Conservation (phyloP, 1,140 invertebrate genomes). For the Drosophila persimilis region DNA sequence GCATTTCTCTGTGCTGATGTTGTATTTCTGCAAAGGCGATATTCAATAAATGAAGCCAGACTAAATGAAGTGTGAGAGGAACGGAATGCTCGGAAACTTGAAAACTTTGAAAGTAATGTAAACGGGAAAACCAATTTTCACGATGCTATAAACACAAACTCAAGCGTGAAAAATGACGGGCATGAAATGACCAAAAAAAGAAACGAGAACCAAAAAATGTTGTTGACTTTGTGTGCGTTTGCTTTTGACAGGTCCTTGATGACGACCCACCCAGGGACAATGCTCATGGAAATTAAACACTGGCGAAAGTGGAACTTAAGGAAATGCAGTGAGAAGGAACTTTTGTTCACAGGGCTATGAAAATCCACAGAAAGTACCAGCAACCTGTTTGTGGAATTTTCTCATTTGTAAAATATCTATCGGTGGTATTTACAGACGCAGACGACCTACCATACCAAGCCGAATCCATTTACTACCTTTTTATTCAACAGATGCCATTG, state of each 20-base stretch:
- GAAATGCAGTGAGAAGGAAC: too few species aligned
- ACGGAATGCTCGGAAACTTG: constrained; percentile 12
- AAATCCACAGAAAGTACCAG: too few species aligned
- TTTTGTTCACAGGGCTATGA: too few species aligned
- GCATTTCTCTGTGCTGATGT: constrained; percentile 88
- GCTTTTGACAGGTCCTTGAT: constrained; percentile 46
- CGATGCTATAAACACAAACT: constrained; percentile 61
- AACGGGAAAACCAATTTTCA: constrained; percentile 63
- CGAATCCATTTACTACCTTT: too few species aligned
- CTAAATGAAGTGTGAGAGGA: constrained; percentile 34
- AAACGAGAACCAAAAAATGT: constrained; percentile 30
- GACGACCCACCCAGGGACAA: constrained; percentile 13
- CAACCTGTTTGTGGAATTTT: too few species aligned
- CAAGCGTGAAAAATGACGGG: constrained; percentile 72
- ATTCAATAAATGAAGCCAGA: constrained; percentile 37
- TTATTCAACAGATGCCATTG: too few species aligned
- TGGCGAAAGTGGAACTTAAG: too few species aligned
- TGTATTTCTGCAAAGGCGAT: constrained; percentile 86
- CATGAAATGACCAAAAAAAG: constrained; percentile 78
- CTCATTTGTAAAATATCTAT: too few species aligned
- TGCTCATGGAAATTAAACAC: too few species aligned
- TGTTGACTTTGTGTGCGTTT: constrained; percentile 24
- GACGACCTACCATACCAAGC: too few species aligned
- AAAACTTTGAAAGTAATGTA: constrained; percentile 36
- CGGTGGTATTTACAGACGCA: too few species aligned